A percentile compares a stretch with the other conserved stretches of the same genome.
Conservation (phyloP, 92 coral and sea anemone genomes). For the Zoanthus sansibaricus region DNA sequence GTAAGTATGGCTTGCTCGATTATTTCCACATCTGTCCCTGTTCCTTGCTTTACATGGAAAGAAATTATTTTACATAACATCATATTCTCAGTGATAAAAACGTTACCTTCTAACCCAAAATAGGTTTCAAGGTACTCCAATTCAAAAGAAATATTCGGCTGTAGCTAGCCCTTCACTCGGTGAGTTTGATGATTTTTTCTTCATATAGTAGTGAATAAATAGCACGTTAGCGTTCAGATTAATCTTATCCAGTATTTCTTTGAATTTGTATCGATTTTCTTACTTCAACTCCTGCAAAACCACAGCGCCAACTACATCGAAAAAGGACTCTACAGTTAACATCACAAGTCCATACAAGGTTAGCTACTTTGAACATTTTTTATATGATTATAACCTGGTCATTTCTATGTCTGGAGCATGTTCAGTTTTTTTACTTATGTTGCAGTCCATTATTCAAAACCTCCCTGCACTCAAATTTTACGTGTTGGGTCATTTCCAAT, state of each 20-base stretch:
- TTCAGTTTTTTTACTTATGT: too few species aligned
- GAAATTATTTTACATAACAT: not conserved
- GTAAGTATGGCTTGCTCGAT: slow-evolving; percentile 2
- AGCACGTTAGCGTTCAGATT: slow-evolving; percentile 1
- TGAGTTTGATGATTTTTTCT: not conserved
- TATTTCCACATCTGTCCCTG: slow-evolving; percentile 10
- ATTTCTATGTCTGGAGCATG: not conserved
- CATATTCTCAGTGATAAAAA: not conserved
- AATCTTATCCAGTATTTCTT: not conserved
- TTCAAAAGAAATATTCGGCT: not conserved
- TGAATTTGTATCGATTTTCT: not conserved
- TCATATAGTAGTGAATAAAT: not conserved
- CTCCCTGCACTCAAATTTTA: not conserved
- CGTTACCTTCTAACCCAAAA: not conserved
- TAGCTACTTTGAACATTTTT: slow-evolving; percentile 9
- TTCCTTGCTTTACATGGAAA: slow-evolving; percentile 13
- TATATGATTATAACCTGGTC: not conserved
- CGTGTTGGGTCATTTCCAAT: not conserved
- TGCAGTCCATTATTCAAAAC: too few species aligned
- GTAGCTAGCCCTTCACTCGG: not conserved
- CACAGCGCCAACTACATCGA: slow-evolving; percentile 9
- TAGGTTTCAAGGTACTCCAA: slow-evolving; percentile 19
- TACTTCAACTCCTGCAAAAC: slow-evolving; percentile 17
- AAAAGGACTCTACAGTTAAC: slow-evolving; percentile 13
- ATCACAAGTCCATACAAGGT: slow-evolving; percentile 19